These are phyloP conservation scores for Harpagifer antarcticus DNA, from an alignment of 2,797 vertebrate species.

Conservation along the genomic window DNA sequence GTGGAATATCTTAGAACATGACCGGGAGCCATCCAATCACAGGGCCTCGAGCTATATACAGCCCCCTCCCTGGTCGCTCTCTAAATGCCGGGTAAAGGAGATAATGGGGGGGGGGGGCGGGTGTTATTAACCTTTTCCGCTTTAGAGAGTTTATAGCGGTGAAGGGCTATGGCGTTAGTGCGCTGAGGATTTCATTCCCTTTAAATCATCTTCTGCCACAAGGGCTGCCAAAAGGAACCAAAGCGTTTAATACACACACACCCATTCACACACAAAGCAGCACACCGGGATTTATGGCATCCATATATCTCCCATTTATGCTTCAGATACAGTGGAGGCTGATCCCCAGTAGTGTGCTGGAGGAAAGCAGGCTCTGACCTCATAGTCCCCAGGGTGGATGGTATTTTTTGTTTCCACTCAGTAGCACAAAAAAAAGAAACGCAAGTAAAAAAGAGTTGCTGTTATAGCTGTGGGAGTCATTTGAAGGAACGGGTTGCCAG, in stretches of 20 bases:
- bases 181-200: conserved; percentile 69
- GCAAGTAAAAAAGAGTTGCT: background rate
- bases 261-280: conserved; percentile 32
- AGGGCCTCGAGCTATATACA: conserved; percentile 5
- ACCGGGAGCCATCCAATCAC: background rate
- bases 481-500: conserved; percentile 26
- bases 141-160: conserved; percentile 79
- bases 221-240: conserved; percentile 76
- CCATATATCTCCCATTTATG: conserved; percentile 73
- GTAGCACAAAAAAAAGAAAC: conserved; percentile 5
- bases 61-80: conserved; percentile 52
- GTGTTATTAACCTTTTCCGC: conserved; percentile 84
- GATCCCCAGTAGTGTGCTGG: conserved; percentile 39
- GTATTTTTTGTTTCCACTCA: conserved; percentile 37
- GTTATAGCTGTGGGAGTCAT: conserved; percentile 30
- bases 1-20: background rate
- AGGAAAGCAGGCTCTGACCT: conserved; percentile 41
- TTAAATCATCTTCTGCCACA: conserved; percentile 79
- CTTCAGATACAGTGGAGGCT: conserved; percentile 60
- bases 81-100: conserved; percentile 65
- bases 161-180: conserved; percentile 73
- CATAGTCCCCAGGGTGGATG: conserved; percentile 16
- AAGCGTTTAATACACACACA: conserved; percentile 59
- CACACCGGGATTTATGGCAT: conserved; percentile 71
- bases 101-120: conserved; percentile 64